Percentiles rank a stretch among this genome's conserved stretches.
Conservation (phyloP, 2,888 invertebrate genomes). For the Ophioninae sp. region DNA sequence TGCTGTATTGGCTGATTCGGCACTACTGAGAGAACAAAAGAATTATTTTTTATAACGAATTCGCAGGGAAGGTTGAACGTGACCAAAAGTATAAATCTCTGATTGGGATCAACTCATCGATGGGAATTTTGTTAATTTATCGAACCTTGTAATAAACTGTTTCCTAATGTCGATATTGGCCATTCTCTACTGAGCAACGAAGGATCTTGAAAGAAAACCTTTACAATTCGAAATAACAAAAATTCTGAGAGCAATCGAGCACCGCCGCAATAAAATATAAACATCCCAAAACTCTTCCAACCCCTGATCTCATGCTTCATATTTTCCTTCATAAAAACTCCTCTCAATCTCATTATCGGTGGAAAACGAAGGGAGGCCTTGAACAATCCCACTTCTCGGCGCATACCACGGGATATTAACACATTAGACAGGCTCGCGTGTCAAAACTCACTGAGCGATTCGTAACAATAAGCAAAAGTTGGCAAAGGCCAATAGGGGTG, state of each 20-base stretch:
- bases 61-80: background rate
- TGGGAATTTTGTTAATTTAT: background rate
- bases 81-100: background rate
- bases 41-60: background rate
- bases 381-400: constrained; percentile 39
- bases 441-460: constrained; percentile 76
- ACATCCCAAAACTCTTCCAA: background rate
- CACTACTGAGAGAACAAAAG: too few relatives aligned
- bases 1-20: too few relatives aligned
- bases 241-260: background rate
- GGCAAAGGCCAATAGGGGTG: constrained; percentile 31
- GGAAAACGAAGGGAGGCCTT: constrained; percentile 24
- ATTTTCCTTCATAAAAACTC: background rate
- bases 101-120: background rate
- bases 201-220: background rate
- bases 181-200: too few relatives aligned
- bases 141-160: background rate
- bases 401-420: constrained; percentile 76
- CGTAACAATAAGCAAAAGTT: constrained; percentile 74
- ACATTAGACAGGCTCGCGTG: constrained; percentile 79
- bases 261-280: background rate
- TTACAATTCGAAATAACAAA: background rate
- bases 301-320: background rate
- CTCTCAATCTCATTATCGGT: background rate
- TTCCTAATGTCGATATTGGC: background rate